Conservation (phyloP, 1,140 invertebrate species). For the Cyclargus thomasi region DNA sequence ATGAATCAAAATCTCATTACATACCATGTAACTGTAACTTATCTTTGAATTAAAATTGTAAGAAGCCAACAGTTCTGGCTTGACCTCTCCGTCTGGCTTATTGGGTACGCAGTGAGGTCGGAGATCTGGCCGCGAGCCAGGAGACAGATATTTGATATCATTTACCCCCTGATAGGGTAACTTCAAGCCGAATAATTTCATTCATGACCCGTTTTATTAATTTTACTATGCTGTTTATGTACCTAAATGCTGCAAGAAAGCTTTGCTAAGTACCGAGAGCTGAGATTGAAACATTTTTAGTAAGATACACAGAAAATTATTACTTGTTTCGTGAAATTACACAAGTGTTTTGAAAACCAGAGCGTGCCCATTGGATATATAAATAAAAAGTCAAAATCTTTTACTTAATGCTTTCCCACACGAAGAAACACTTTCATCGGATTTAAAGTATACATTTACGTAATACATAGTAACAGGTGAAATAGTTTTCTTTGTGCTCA, state of each 20-base stretch:
- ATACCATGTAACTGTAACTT: no score
- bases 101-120: background rate
- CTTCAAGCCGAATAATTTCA: background rate
- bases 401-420: background rate
- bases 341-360: no score
- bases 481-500: slow-evolving; percentile 15
- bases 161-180: slow-evolving; percentile 4
- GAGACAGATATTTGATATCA: slow-evolving; percentile 11
- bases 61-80: background rate
- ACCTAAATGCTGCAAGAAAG: background rate
- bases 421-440: background rate
- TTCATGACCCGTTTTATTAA: background rate
- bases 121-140: background rate
- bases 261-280: no score
- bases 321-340: no score
- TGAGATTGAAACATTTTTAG: no score
- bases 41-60: background rate
- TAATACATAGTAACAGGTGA: slow-evolving; percentile 8
- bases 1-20: no score
- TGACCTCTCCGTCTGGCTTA: slow-evolving; percentile 3
- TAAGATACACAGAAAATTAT: no score
- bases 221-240: background rate
- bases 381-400: no score
- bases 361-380: no score
- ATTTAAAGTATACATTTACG: background rate